Base-by-base conservation (phyloP, 2,113 vertebrate species). In the Channa argus region DNA sequence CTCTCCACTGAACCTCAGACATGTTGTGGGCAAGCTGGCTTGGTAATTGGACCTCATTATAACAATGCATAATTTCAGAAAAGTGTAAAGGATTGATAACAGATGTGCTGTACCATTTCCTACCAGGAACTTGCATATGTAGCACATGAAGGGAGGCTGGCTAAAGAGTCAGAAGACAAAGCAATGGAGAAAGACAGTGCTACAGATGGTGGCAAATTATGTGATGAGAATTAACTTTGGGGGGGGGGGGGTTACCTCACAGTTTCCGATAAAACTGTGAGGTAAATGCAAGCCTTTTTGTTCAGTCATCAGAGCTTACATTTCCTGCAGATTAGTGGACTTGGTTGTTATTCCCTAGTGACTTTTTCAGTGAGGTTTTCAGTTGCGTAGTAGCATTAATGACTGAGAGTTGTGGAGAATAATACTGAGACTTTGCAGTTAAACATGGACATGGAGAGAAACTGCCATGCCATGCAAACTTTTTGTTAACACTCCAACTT, bases 141-240 rank as follows among this genome's bases (percentile, higher is more conserved):
- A 41, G 56, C 80, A 62, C 88, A 86, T 71, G 82, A 76, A 77
- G 66, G 36, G 59, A 71, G 66, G 15, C 36, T 38, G 10, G 61
- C 15, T 33, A 7, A 44, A 52, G 47, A 58, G n/a, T 37, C 43
- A 64, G 83, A 66, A 43, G 15, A 38, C 60, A 9, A 37, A 8
- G 50, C 61, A 58, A 43, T n/a, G 55, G 63, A 78, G 64, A 51
- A 71, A 67, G 66, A 87, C 24, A 24, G 24, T 24, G 80, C 62
- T 87, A 52, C 90, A 92, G 89, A 90, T 90, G 92, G 89, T 80
- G 80, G 83, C 86, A 84, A 90, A 90, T 91, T 90, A 92, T 78
- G 70, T 64, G 70, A 87, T 62, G 72, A 64, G 85, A 84, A 80
- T 91, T 86, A 83, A 89, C 74, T 67, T n/a, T 79, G 70, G 38